Evolutionary conservation across 2,888 invertebrate species (phyloP).

Genomic region (Tetropium fuscum): DNA sequence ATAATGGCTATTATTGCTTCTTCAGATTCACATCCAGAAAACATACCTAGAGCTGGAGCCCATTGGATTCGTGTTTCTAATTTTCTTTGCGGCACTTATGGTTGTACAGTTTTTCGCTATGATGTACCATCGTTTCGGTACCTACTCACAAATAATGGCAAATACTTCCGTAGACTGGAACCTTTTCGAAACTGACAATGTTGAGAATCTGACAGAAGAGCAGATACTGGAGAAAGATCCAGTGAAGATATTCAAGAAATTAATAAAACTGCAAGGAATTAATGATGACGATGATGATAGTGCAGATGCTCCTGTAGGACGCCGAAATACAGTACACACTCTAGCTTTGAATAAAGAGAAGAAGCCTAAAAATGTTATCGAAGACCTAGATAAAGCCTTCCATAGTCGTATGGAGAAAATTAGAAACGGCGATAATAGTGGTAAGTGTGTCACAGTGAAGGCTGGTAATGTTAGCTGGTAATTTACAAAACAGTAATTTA

Average conservation of each 20-base stretch:
- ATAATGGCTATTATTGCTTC: no score
- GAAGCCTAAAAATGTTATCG: constrained; percentile 41
- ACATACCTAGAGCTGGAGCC: constrained; percentile 77
- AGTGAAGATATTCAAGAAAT: constrained; percentile 87
- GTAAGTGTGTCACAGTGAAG: no score
- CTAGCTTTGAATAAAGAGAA: constrained; percentile 67
- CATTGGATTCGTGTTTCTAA: constrained; percentile 80
- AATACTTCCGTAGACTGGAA: constrained; percentile 69
- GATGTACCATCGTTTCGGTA: constrained; percentile 81
- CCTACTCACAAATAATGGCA: constrained; percentile 80
- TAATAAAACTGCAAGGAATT: constrained; percentile 85
- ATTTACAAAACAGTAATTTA: no score
- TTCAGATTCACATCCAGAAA: constrained; percentile 68
- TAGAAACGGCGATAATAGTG: constrained; percentile 33
- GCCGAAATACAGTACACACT: constrained; percentile 88
- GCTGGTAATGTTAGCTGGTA: no score
- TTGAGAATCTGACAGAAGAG: constrained; percentile 85
- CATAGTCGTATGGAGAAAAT: constrained; percentile 45
- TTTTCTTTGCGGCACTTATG: constrained; percentile 78
- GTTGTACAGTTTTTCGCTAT: constrained; percentile 80
- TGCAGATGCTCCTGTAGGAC: constrained; percentile 81
- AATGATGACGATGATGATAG: constrained; percentile 80
- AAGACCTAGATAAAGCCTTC: constrained; percentile 55
- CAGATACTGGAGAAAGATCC: constrained; percentile 89
- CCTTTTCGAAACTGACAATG: constrained; percentile 62